Base-by-base conservation (phyloP, 2,797 vertebrate species). In the Rhyacichthys aspro region DNA sequence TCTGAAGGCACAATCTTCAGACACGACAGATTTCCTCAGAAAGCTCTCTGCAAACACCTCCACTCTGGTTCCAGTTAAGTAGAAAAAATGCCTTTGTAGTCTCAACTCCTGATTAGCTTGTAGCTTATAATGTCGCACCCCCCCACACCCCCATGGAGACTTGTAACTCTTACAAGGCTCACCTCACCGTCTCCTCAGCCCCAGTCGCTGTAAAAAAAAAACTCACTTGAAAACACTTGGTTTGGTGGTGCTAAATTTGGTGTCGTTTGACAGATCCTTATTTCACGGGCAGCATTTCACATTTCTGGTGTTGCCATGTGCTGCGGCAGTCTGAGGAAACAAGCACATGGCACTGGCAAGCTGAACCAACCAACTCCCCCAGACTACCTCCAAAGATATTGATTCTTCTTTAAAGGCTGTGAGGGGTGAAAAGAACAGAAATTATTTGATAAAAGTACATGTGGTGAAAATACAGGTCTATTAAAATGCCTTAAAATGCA, bases 71-170 rank as follows among this genome's bases (percentile, higher is more conserved):
- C 33, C 49, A 75, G 54, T 82, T 73, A 80, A 63, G 46, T 39
- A 43, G 49, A 63, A 59, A 23, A 82, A 76, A 87, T 65, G 43
- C 28, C 74, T 86, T 77, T 88, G 64, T 74, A 69, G 69, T 83
- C 63, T 55, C 28, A 59, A 53, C 38, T 48, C 54, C 41, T 74
- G 63, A 86, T 77, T 70, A 56, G 61, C 39, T 70, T 64, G 39
- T 47, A 18, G 55, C 43, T 76, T 75, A 63, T 23, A 23, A 23
- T 23, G 37, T 38, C 77, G 55, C 19, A 2, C 2, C 19, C 19
- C 5, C 2, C 19, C 19, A 23, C 19, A 23, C 43, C 45, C 28
- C 75, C 72, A 71, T 6, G 2, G 77, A 71, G 78, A 74, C 43
- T 14, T n/a, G 11, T 63, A 45, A 62, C 60, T 78, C 28, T 59